phyloP scores from a whole-genome alignment of 2,113 vertebrate genomes.

The Chinchilla lanigera region DNA sequence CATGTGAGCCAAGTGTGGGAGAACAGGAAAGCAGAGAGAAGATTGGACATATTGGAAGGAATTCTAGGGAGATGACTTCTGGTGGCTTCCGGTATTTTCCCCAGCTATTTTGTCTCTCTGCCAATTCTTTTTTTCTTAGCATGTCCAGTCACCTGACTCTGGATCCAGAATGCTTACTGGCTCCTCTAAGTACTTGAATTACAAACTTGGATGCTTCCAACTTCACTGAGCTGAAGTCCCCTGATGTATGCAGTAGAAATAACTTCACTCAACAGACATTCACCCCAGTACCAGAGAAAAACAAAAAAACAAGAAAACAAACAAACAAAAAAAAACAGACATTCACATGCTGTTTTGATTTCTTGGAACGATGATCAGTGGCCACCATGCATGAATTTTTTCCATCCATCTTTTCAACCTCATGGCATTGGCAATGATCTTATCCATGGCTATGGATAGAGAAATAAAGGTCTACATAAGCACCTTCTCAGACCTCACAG shows the following conservation, averaged over 20 bases:
- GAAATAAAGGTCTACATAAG: accelerated
- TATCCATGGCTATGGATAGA: no score
- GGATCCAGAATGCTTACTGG: accelerated
- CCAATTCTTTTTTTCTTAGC: neutral
- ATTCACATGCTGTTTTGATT: no score
- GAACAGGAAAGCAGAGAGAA: neutral
- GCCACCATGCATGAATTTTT: no score
- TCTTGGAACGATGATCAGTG: accelerated
- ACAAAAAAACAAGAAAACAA: no score
- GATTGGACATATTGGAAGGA: neutral
- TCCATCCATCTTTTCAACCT: accelerated
- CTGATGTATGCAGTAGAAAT: accelerated
- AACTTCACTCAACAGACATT: neutral
- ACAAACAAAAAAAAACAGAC: no score
- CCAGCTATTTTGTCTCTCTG: no score
- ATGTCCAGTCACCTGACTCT: no score
- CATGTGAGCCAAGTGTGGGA: no score
- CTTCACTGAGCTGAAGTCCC: neutral
- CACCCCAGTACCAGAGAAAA: no score
- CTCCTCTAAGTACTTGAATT: neutral
- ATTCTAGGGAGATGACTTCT: neutral
- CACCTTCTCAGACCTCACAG: neutral
- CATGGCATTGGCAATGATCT: accelerated
- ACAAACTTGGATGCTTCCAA: accelerated
- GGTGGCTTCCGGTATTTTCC: neutral